phyloP scores from a whole-genome alignment of 2,888 invertebrate genomes.

The Melanotus villosus region DNA sequence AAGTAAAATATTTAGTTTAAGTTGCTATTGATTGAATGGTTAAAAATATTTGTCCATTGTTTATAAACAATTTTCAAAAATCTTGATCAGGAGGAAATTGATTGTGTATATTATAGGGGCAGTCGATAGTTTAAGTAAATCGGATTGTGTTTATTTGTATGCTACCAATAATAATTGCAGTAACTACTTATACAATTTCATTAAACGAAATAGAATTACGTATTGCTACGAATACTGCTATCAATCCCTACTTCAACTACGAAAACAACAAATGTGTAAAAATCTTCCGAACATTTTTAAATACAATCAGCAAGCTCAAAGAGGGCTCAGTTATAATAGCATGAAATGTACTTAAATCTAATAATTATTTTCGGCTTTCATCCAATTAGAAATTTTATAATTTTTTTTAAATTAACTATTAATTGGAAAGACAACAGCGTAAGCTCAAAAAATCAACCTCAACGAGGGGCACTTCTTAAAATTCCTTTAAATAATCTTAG shows the following conservation, averaged over 20 bases:
- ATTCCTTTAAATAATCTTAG: too few relatives aligned
- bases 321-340: not conserved
- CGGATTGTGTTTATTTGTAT: not conserved
- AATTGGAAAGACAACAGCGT: too few relatives aligned
- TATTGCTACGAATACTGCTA: not conserved
- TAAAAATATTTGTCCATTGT: too few relatives aligned
- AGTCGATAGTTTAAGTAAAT: not conserved
- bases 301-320: slow-evolving; percentile 1
- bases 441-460: too few relatives aligned
- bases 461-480: too few relatives aligned
- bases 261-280: not conserved
- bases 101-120: not conserved
- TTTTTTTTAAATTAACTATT: too few relatives aligned
- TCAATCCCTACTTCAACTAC: not conserved
- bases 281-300: not conserved
- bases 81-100: not conserved
- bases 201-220: not conserved
- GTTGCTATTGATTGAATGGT: too few relatives aligned
- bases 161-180: not conserved
- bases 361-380: too few relatives aligned
- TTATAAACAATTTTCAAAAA: not conserved
- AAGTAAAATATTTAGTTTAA: too few relatives aligned
- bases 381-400: too few relatives aligned
- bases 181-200: not conserved
- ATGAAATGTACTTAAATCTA: too few relatives aligned